Conservation (phyloP, 2,888 invertebrate species). For the Pharmacophagus antenor region DNA sequence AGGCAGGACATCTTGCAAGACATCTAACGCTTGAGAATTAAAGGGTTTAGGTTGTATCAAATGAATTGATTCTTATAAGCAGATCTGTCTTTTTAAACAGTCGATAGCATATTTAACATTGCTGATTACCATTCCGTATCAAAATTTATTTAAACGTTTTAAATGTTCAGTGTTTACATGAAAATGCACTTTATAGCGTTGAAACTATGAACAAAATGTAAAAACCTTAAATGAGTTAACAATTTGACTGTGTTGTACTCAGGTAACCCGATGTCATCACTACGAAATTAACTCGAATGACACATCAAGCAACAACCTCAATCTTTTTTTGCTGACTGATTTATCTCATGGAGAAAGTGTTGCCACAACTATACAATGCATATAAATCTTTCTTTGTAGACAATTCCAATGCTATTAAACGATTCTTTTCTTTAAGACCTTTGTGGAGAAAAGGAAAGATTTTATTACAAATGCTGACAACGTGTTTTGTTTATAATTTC, state of each 20-base stretch:
- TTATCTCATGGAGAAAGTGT: conserved; percentile 16
- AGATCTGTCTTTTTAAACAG: too few species aligned
- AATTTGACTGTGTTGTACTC: not conserved
- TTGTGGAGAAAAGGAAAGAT: not conserved
- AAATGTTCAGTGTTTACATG: too few species aligned
- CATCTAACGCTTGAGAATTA: too few species aligned
- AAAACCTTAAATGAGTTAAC: conserved; percentile 5
- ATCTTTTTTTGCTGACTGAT: conserved; percentile 10
- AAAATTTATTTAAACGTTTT: too few species aligned
- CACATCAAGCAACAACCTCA: not conserved
- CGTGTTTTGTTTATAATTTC: not conserved
- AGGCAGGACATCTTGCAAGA: too few species aligned
- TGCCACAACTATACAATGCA: conserved; percentile 1
- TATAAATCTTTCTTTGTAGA: not conserved
- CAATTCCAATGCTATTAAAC: not conserved
- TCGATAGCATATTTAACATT: too few species aligned
- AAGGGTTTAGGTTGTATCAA: too few species aligned
- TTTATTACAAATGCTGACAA: not conserved
- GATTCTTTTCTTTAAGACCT: not conserved
- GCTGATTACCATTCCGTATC: not conserved
- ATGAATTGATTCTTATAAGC: too few species aligned
- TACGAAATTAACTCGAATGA: conserved; percentile 7
- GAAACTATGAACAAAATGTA: not conserved
- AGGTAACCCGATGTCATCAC: conserved; percentile 7
- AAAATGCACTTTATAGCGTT: not conserved